These are phyloP conservation scores for Sesamia inferens DNA, from an alignment of 2,888 invertebrate genomes.

Conservation along the genomic window DNA sequence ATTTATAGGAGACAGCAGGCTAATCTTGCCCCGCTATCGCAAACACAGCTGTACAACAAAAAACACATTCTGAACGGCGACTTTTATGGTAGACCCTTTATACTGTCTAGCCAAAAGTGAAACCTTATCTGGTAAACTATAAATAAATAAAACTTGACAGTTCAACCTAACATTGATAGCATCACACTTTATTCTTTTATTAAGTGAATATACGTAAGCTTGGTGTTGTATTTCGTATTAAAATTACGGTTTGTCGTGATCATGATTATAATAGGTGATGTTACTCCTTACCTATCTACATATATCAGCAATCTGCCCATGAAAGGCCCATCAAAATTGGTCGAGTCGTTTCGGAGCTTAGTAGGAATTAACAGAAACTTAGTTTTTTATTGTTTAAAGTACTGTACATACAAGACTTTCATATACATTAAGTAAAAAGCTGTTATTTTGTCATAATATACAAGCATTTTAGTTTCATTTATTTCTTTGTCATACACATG, in stretches of 20 bases:
- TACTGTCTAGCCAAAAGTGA: slow-evolving; percentile 56
- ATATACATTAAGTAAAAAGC: background rate
- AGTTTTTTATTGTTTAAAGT: background rate
- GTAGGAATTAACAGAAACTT: background rate
- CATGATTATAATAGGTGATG: background rate
- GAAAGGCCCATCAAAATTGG: background rate
- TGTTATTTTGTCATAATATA: background rate
- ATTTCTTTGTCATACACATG: background rate
- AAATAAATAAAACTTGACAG: slow-evolving; percentile 59
- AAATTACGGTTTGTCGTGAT: background rate
- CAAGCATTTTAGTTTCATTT: too few relatives aligned
- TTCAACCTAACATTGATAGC: slow-evolving; percentile 49
- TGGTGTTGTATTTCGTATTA: slow-evolving; percentile 1
- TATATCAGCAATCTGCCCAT: background rate
- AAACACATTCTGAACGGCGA: slow-evolving; percentile 52
- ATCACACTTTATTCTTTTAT: slow-evolving; percentile 47
- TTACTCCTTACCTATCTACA: background rate
- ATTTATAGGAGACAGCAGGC: slow-evolving; percentile 58
- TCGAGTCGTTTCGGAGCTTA: background rate
- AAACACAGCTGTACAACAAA: slow-evolving; percentile 51
- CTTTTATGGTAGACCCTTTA: slow-evolving; percentile 53
- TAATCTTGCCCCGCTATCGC: slow-evolving; percentile 59
- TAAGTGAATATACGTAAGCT: slow-evolving; percentile 22
- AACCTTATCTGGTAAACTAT: slow-evolving; percentile 56
- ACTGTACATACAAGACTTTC: background rate